Evolutionary conservation across 2,888 invertebrate species (phyloP), one percentile per base, ranked within the genome.

Genomic region (Cephus spinipes): DNA sequence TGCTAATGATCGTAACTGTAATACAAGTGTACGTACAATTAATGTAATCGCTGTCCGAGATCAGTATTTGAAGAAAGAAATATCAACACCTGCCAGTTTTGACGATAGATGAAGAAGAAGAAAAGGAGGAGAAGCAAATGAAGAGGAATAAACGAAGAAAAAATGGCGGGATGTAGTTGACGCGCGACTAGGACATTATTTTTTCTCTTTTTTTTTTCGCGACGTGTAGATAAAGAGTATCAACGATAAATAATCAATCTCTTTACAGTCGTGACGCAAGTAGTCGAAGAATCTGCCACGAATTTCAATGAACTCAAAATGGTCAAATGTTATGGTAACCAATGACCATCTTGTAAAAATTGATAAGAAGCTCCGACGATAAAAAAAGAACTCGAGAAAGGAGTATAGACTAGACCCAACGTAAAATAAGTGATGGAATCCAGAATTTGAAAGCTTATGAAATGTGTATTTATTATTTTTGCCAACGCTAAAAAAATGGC

Each of bases 21-120:
- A 74, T 15, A 75, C 73, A 69, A 74, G 55, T 77, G 77, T 77
- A 77, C 71, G 75, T 77, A 76, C 76, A 73, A 73, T 78, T 78
- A 69, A 76, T 76, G 55, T 77, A 73, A 78, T 77, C 74, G 74
- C 75, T 75, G 34, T 77, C 69, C 69, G 69, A 75, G 74, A 75
- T 77, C 69, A 75, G 75, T 77, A 71, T 75, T 76, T 55, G 34
- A 71, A 31, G 23, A 71, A 71, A 71, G 31, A 71, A 71, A 71
- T 71, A 78, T 76, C 68, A 55, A 73, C 73, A 75, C 69, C 77
- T 77, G 77, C 77, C 77, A 77, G 69, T 78, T 77, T 77, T 77
- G 55, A 75, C 68, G 74, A 68, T 68, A 30, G 23, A 75, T 68
- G 23, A 32, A 76, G 73, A 76, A 33, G 55, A 73, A n/a, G 32